Percentiles rank a stretch among this genome's conserved stretches.
Evolutionary conservation across 1,140 invertebrate genomes (phyloP).

Genomic region (Dolichoris vasculosae): DNA sequence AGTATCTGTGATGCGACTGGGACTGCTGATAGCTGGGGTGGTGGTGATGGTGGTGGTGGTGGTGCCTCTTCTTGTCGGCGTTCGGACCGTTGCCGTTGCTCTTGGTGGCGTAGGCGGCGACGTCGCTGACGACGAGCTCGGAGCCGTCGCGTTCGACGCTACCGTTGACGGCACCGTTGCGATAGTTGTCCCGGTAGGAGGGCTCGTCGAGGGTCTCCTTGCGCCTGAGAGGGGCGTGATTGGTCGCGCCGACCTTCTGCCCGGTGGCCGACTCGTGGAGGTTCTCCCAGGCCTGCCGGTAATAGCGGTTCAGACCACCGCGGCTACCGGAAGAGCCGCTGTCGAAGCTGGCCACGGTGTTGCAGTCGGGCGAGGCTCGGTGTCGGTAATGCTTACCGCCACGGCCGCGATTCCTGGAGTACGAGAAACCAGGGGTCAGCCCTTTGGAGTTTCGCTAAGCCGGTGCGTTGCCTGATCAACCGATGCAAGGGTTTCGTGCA

Average conservation of each 20-base stretch:
- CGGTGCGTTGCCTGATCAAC: background rate
- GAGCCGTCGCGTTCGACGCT: constrained; percentile 81
- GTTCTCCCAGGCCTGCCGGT: constrained; percentile 94
- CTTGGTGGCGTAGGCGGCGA: constrained; percentile 69
- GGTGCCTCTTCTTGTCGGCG: constrained; percentile 82
- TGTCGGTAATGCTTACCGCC: constrained; percentile 89
- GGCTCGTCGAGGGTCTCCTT: constrained; percentile 84
- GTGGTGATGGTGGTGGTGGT: constrained; percentile 89
- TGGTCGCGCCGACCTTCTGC: constrained; percentile 68
- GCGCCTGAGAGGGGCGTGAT: constrained; percentile 77
- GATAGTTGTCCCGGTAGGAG: constrained; percentile 73
- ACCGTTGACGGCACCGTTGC: constrained; percentile 59
- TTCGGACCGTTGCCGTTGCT: constrained; percentile 72
- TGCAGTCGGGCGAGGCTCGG: constrained; percentile 89
- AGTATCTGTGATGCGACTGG: constrained; percentile 72
- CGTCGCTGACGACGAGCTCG: constrained; percentile 87
- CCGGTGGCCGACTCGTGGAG: constrained; percentile 85
- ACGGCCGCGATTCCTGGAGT: constrained; percentile 78
- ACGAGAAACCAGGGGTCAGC: background rate
- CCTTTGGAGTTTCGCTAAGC: background rate
- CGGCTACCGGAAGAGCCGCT: constrained; percentile 89
- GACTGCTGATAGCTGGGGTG: constrained; percentile 59
- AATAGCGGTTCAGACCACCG: constrained; percentile 87
- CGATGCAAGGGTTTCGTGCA: too few species aligned
- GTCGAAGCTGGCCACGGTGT: constrained; percentile 90